Conservation (phyloP, 2,797 vertebrate species). For the Merluccius polli region DNA sequence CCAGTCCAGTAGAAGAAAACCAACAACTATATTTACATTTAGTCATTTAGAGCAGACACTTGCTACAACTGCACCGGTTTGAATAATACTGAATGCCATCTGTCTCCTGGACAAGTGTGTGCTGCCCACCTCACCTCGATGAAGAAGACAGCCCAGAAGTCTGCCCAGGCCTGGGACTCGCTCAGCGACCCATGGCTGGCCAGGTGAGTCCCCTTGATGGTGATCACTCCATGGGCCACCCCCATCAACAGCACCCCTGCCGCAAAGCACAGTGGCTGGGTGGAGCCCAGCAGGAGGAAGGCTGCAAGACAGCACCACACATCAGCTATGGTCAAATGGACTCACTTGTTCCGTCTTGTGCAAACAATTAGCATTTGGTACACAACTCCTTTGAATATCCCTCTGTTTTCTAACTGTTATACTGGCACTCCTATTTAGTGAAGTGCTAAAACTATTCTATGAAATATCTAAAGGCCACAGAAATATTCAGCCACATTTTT, state of each 20-base stretch:
- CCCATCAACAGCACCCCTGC: slow-evolving; percentile 78
- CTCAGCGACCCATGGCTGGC: slow-evolving; percentile 84
- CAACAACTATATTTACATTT: background rate
- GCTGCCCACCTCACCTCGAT: slow-evolving; percentile 81
- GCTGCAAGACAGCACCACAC: slow-evolving; percentile 57
- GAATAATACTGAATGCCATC: background rate
- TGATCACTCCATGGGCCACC: slow-evolving; percentile 77
- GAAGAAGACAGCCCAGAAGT: slow-evolving; percentile 89
- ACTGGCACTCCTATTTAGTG: background rate
- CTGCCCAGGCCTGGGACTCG: slow-evolving; percentile 77
- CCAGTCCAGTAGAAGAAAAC: background rate
- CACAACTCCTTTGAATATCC: no score
- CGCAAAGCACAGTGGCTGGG: slow-evolving; percentile 65
- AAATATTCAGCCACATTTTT: no score
- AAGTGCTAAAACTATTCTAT: no score
- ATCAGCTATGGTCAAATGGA: background rate
- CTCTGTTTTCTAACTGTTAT: no score
- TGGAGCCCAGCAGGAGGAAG: slow-evolving; percentile 81
- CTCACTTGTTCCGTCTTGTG: background rate
- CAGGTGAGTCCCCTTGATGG: slow-evolving; percentile 87
- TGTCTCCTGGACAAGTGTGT: background rate
- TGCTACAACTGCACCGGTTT: background rate
- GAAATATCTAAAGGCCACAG: no score
- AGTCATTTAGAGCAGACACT: background rate
- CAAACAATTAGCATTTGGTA: no score